Evolutionary conservation across 2,113 vertebrate species (phyloP).

Genomic region (Ovibos moschatus): DNA sequence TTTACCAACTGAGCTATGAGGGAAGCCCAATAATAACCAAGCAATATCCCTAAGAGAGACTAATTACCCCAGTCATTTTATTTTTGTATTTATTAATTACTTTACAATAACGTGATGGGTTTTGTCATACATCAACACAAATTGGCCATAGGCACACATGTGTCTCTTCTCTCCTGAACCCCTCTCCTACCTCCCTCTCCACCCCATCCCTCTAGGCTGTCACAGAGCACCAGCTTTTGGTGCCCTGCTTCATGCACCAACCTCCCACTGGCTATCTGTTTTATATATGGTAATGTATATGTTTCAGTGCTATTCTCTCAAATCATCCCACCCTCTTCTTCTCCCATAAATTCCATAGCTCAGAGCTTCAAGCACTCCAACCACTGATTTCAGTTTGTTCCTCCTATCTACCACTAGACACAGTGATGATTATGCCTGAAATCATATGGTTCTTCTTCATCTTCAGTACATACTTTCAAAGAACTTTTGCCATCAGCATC

Average conservation of each 20-base stretch:
- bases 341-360: neutral
- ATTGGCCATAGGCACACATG: neutral
- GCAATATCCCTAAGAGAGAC: neutral
- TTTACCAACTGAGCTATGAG: neutral
- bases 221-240: neutral
- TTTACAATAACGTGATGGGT: neutral
- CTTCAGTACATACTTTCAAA: neutral
- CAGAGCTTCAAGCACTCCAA: neutral
- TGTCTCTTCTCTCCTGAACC: neutral
- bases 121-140: neutral
- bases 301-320: neutral
- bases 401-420: neutral
- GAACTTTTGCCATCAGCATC: neutral
- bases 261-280: neutral
- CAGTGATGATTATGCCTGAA: neutral
- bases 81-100: neutral
- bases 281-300: neutral
- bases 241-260: neutral
- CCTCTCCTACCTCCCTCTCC: neutral
- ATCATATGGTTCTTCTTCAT: neutral
- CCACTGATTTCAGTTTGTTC: neutral
- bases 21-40: neutral
- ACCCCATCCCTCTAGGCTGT: neutral
- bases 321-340: neutral
- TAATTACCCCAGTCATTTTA: neutral